Evolutionary conservation across 2,113 vertebrate genomes (phyloP).

Genomic region (Hippocampus guttulatus): DNA sequence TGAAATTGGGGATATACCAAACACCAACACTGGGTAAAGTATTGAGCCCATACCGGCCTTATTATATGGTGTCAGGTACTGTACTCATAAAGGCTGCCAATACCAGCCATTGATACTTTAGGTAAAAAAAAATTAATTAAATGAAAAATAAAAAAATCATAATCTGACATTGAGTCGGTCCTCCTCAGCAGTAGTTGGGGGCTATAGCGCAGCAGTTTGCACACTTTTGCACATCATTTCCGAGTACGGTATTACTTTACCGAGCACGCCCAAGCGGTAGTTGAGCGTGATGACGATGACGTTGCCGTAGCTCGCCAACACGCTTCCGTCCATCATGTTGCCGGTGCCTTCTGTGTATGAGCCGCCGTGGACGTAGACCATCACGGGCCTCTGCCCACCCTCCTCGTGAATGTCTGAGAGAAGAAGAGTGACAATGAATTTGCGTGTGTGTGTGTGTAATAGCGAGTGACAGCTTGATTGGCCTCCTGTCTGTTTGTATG

Average conservation of each 20-base stretch:
- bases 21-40: too few species aligned
- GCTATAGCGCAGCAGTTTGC: too few species aligned
- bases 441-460: neutral
- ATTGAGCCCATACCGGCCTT: too few species aligned
- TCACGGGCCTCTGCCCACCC: constrained; percentile 85
- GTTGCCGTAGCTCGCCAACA: constrained; percentile 90
- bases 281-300: constrained; percentile 93
- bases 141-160: too few species aligned
- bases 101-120: too few species aligned
- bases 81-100: too few species aligned
- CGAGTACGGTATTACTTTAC: constrained; percentile 60
- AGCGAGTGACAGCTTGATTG: neutral
- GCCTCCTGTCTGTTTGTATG: constrained; percentile 26
- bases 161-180: too few species aligned
- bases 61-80: too few species aligned
- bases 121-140: too few species aligned
- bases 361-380: constrained; percentile 94
- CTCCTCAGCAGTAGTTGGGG: too few species aligned
- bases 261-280: constrained; percentile 89
- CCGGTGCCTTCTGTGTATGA: constrained; percentile 94
- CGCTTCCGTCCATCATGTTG: constrained; percentile 94
- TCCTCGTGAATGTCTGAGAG: constrained; percentile 87
- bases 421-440: neutral
- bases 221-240: too few species aligned
- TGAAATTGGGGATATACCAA: too few species aligned